Percentiles rank a stretch among this genome's conserved stretches.
Evolutionary conservation across 2,113 vertebrate species (phyloP).

Genomic region (Electrona antarctica): DNA sequence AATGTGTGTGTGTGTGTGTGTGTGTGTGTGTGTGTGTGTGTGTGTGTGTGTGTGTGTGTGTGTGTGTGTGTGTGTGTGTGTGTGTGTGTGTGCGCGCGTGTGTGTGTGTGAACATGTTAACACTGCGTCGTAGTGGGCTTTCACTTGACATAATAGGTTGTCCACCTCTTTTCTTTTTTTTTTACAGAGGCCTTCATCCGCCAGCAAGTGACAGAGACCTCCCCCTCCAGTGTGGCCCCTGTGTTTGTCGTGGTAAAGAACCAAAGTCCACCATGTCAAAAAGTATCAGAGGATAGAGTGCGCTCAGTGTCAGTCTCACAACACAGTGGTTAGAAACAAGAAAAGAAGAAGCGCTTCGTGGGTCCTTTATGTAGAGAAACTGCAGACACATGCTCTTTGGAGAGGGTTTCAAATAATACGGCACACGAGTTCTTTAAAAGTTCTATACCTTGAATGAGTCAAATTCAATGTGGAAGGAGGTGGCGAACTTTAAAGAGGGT

Average conservation of each 20-base stretch:
- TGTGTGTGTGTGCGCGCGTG: too few species aligned
- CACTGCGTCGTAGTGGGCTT: not conserved
- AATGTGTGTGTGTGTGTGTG: too few species aligned
- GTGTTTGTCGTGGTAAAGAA: conserved; percentile 91
- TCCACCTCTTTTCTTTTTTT: conserved; percentile 7
- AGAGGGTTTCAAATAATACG: not conserved
- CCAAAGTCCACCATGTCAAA: not conserved
- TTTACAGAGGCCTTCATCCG: conserved; percentile 68
- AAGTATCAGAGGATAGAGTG: not conserved
- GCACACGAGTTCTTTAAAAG: too few species aligned
- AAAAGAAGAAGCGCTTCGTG: too few species aligned
- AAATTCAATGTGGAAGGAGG: too few species aligned
- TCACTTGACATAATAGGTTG: not conserved
- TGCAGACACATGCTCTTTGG: not conserved
- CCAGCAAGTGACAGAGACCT: conserved; percentile 74
- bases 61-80: too few species aligned
- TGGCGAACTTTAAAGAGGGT: too few species aligned
- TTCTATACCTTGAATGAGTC: too few species aligned
- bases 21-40: too few species aligned
- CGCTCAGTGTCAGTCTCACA: not conserved
- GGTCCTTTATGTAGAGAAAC: not conserved
- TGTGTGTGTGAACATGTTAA: too few species aligned
- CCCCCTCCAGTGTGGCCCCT: conserved; percentile 85
- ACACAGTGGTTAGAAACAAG: not conserved
- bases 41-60: too few species aligned